These are phyloP conservation scores for Pterostichus niger DNA, from an alignment of 2,888 invertebrate genomes.

Conservation along the genomic window DNA sequence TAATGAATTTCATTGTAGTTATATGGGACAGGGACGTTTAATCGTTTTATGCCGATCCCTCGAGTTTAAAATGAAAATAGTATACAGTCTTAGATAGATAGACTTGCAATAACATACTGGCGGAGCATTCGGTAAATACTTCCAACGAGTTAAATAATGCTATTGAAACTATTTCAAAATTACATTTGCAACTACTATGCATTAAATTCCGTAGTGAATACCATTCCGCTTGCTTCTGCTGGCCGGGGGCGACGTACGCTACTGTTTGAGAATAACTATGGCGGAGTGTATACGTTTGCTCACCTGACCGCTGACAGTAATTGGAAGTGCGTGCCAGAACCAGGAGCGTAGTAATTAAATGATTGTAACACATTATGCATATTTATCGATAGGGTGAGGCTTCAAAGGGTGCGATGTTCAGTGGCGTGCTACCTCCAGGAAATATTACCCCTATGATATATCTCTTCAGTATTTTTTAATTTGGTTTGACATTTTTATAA, in stretches of 20 bases:
- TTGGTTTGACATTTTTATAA: background rate
- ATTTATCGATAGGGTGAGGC: conserved; percentile 51
- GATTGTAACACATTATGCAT: conserved; percentile 63
- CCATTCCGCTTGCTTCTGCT: background rate
- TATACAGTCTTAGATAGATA: no score
- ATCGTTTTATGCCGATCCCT: no score
- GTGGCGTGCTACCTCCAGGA: background rate
- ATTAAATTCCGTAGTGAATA: conserved; percentile 27
- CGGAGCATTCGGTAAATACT: no score
- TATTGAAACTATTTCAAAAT: conserved; percentile 18
- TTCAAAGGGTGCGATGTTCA: conserved; percentile 20
- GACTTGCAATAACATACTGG: no score
- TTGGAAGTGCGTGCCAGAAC: conserved; percentile 55
- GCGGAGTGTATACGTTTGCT: conserved; percentile 5
- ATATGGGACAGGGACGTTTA: no score
- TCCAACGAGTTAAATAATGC: conserved; percentile 1
- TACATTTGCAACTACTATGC: conserved; percentile 25
- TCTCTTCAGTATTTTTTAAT: conserved; percentile 25
- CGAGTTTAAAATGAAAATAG: no score
- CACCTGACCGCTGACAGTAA: conserved; percentile 65
- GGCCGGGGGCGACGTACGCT: background rate
- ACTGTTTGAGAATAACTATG: background rate
- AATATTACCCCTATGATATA: background rate
- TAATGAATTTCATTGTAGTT: no score
- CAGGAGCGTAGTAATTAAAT: conserved; percentile 54